phyloP scores from a whole-genome alignment of 1,140 invertebrate species.

The Cataglyphis hispanica region DNA sequence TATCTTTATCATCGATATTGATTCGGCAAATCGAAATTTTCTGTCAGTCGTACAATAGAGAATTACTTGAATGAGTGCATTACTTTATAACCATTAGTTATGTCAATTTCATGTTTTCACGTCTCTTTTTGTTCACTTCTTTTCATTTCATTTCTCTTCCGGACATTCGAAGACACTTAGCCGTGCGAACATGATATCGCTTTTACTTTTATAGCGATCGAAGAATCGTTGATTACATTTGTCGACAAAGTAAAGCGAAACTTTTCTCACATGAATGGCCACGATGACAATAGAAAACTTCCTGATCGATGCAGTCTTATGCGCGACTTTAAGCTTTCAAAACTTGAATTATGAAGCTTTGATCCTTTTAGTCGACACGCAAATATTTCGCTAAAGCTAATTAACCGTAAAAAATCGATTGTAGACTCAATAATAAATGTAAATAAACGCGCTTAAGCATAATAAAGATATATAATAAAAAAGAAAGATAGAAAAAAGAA shows the following conservation, averaged over 20 bases:
- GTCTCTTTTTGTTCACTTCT: not conserved
- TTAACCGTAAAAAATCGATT: not conserved
- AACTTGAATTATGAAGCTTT: not conserved
- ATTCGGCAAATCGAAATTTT: conserved; percentile 43
- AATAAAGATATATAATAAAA: not conserved
- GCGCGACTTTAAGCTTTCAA: not conserved
- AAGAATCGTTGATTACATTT: conserved; percentile 9
- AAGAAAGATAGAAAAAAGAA: not conserved
- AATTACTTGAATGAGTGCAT: conserved; percentile 15
- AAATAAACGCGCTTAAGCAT: not conserved
- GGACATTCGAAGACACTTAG: conserved; percentile 22
- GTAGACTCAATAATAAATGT: not conserved
- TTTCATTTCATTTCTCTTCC: conserved; percentile 30
- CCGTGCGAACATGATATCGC: conserved; percentile 36
- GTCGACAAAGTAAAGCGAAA: conserved; percentile 10
- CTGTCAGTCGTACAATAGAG: conserved; percentile 15
- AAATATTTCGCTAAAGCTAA: not conserved
- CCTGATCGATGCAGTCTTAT: not conserved
- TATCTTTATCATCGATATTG: conserved; percentile 20
- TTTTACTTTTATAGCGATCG: conserved; percentile 43
- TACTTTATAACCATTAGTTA: conserved; percentile 60
- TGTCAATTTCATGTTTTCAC: conserved; percentile 48
- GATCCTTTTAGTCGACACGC: not conserved
- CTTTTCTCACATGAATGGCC: conserved; percentile 8
- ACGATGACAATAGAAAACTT: not conserved